Evolutionary conservation across 2,113 vertebrate species (phyloP), one percentile per base, ranked within the genome.

Genomic region (Lepus timidus): DNA sequence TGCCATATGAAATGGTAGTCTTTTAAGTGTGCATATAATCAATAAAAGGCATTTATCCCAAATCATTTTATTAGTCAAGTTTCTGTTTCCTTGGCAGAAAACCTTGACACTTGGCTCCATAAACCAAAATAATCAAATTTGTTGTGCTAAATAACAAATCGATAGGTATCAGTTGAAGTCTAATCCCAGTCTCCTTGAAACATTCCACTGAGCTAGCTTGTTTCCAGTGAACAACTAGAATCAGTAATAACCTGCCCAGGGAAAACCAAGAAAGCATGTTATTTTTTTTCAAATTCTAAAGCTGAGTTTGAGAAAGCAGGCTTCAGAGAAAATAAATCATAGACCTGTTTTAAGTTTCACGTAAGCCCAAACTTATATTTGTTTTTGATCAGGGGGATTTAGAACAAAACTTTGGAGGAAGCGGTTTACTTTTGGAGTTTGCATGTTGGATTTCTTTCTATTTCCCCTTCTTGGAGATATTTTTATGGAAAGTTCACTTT

Each of bases 151-250:
- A 93, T 96, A 96, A 90, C 98, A 98, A 85, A 97, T 97, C 94
- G 92, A 13, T 85, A 93, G 91, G 55, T 97, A 96, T 96, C 96
- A 96, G 80, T 86, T 97, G 90, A 90, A 95, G 61, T 97, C 93
- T 96, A 97, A 98, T 97, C 88, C 85, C 27, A 62, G 51, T 36
- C 52, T 96, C 96, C 33, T 97, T 98, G 97, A 97, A 97, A 98
- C 81, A 96, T 95, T 97, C 71, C 96, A 96, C 55, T 97, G 96
- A 98, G 96, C 93, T 98, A 97, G 74, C 90, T 86, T 92, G 90
- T 98, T 97, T 90, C 73, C 29, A 78, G 27, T 75, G 65, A 94
- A 90, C 51, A 79, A 22, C 51, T 29, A 29, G 33, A 9, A 4
- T 62, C 31, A 36, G 51, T 95, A 44, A 90, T 92, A 55, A 58